Base-by-base conservation (phyloP, 1,140 invertebrate species). In the Colletes gigas region DNA sequence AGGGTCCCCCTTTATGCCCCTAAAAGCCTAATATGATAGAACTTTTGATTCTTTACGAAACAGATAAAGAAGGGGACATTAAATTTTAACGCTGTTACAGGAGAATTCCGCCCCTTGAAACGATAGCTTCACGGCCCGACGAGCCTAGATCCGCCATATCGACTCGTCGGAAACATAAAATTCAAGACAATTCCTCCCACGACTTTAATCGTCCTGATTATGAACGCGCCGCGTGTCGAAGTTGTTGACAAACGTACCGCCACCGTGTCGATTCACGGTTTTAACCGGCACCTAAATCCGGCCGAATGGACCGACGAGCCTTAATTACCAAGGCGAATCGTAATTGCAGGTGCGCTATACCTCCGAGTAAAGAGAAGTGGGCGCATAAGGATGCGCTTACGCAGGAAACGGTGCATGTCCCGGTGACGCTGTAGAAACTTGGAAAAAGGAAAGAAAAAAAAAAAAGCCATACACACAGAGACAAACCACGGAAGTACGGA, bases 311-410 rank as follows among this genome's bases (percentile, higher is more conserved):
- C 19, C 55, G 50, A 30, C 21, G 44, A 17, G 52, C 14, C 12
- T 65, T 72, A 72, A 73, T 79, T 47, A 65, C 19, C 59, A 10
- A 10, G 15, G 9, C 54, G 55, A 68, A 68, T 59, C 44, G 57
- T 81, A 44, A 71, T 85, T 85, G 41, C 83, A 85, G 83, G 73
- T 70, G 71, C 57, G 72, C 57, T 50, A 65, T 83, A 73, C 57
- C 69, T 52, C 67, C 41, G 39, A 41, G 70, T 44, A 41, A 79
- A 68, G 68, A 41, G 62, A 66, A 60, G 76, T 50, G 63, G 78
- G 73, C 76, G 83, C 78, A n/a, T 78, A 82, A 89, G 71, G 80
- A 89, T 89, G 88, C 86, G 86, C 77, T 72, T 86, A 71, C 85
- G 82, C 76, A 89, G 85, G 81, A 83, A 86, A 84, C 87, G 84